Percentiles rank a stretch among this genome's conserved stretches.
These are phyloP conservation scores for Vanessa atalanta DNA, from an alignment of 1,140 invertebrate species.

Conservation along the genomic window DNA sequence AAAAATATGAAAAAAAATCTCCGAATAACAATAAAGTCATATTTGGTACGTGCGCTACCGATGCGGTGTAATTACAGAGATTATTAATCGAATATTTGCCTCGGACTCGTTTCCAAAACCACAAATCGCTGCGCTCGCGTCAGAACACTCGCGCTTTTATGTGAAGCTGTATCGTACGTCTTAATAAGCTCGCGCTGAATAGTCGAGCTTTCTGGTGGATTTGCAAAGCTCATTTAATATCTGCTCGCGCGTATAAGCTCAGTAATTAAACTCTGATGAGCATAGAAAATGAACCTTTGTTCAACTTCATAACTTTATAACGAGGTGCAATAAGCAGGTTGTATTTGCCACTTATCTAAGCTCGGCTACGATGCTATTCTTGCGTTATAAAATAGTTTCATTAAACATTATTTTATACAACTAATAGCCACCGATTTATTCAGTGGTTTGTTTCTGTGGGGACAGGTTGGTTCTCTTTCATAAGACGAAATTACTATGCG, in stretches of 20 bases:
- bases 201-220: slow-evolving; percentile 24
- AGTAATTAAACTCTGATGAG: slow-evolving; percentile 29
- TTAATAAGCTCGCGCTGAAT: slow-evolving; percentile 31
- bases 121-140: slow-evolving; percentile 15
- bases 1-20: too few relatives aligned
- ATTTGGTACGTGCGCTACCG: background rate
- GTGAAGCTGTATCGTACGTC: slow-evolving; percentile 20
- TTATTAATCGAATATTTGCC: background rate
- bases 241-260: slow-evolving; percentile 26
- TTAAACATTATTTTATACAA: too few relatives aligned
- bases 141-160: slow-evolving; percentile 21
- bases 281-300: slow-evolving; percentile 28
- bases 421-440: too few relatives aligned
- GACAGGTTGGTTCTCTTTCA: too few relatives aligned
- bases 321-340: slow-evolving; percentile 16
- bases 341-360: background rate
- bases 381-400: too few relatives aligned
- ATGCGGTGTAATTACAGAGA: background rate
- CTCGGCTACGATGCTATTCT: too few relatives aligned
- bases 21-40: background rate
- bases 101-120: slow-evolving; percentile 1
- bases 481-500: too few relatives aligned
- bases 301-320: slow-evolving; percentile 29
- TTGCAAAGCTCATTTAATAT: slow-evolving; percentile 23
- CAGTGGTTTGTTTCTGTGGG: too few relatives aligned